Evolutionary conservation across 2,888 invertebrate species (phyloP), one percentile per base, ranked within the genome.

Genomic region (Chesias legatella): DNA sequence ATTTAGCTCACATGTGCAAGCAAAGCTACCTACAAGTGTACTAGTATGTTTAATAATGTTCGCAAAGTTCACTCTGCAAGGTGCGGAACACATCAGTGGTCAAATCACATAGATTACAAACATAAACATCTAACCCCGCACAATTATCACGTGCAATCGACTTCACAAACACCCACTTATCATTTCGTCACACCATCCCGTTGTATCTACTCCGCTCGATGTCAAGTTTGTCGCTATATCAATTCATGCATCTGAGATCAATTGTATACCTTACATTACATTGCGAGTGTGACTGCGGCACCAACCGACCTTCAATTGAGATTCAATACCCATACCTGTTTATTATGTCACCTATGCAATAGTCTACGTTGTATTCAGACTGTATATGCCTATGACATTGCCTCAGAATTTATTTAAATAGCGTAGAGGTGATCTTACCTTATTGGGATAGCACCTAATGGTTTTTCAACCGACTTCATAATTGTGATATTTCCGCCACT

Each of bases 331-430:
- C 31, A 43, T 52, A 52, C 50, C 39, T 50, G 53, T 53, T 51
- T 43, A 46, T 57, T 56, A 53, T 58, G 54, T 49, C 53, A 53
- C 40, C 6, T 28, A 26, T 25, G 31, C 25, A 32, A 21, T 31
- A 9, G 5, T 17, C 13, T 17, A 2, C 2, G 5, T 17, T 17
- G 13, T 17, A 17, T 17, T 17, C 5, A 17, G 2, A 5, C 2
- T 3, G 13, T 17, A 5, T 3, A 17, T n/a, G n/a, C n/a, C n/a
- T n/a, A n/a, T n/a, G n/a, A n/a, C n/a, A n/a, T n/a, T n/a, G n/a
- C n/a, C n/a, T n/a, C n/a, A n/a, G n/a, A n/a, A n/a, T n/a, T n/a
- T n/a, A n/a, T n/a, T n/a, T n/a, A n/a, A n/a, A n/a, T n/a, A n/a
- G n/a, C n/a, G n/a, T n/a, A n/a, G n/a, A n/a, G n/a, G n/a, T n/a